These are phyloP conservation scores for Cynoglossus semilaevis DNA, from an alignment of 2,113 vertebrate species.

Conservation along the genomic window DNA sequence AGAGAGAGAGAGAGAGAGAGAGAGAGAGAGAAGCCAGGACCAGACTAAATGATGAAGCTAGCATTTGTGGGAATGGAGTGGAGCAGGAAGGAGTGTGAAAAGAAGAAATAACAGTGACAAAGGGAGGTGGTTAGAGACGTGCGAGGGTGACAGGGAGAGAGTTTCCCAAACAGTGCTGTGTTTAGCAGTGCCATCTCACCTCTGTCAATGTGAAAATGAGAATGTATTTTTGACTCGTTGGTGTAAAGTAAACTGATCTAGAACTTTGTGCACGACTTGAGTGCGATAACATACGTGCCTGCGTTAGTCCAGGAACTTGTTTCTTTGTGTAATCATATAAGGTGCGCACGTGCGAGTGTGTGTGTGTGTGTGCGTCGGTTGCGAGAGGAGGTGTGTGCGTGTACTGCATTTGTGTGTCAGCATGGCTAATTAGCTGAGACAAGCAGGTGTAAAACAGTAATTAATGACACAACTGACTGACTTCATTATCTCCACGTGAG, in stretches of 20 bases:
- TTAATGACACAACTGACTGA: constrained; percentile 71
- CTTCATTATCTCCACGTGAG: constrained; percentile 65
- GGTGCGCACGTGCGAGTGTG: constrained; percentile 2
- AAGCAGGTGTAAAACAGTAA: constrained; percentile 74
- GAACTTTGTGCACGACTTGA: constrained; percentile 19
- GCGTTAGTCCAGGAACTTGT: background rate
- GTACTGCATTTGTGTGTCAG: constrained; percentile 40
- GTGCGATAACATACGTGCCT: constrained; percentile 18
- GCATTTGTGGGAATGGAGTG: background rate
- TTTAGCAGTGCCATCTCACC: constrained; percentile 61
- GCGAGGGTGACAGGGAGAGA: constrained; percentile 40
- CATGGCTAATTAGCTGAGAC: constrained; percentile 70
- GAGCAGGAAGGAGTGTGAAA: constrained; percentile 10
- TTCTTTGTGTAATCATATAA: background rate
- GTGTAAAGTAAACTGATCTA: constrained; percentile 26
- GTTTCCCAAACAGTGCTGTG: constrained; percentile 39
- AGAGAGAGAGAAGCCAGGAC: too few relatives aligned
- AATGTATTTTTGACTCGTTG: constrained; percentile 63
- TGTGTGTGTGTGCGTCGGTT: background rate
- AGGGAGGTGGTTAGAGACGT: constrained; percentile 34
- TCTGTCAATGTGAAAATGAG: constrained; percentile 64
- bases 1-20: too few relatives aligned
- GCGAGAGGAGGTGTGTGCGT: too few relatives aligned
- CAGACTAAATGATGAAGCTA: background rate
- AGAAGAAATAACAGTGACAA: constrained; percentile 32